phyloP scores from a whole-genome alignment of 2,797 vertebrate species.

The Phalloptychus januarius region DNA sequence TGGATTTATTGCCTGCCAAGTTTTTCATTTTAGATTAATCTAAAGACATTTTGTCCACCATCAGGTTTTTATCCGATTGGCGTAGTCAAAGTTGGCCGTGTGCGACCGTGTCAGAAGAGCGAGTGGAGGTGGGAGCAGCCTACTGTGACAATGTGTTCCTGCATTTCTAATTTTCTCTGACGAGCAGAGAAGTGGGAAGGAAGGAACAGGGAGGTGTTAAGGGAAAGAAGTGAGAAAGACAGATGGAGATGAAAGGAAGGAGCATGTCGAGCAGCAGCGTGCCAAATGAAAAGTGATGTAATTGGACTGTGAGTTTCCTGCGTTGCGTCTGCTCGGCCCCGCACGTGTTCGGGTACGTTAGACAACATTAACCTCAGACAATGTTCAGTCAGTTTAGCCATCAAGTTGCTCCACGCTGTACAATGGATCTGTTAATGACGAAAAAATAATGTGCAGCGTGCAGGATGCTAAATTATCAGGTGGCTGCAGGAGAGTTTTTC shows the following conservation, averaged over 20 bases:
- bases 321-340: conserved; percentile 32
- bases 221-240: conserved; percentile 68
- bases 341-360: conserved; percentile 38
- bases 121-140: conserved; percentile 69
- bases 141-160: conserved; percentile 72
- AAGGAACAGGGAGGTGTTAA: conserved; percentile 64
- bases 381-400: conserved; percentile 53
- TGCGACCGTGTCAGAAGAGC: conserved; percentile 60
- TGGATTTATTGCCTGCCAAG: not conserved
- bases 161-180: conserved; percentile 70
- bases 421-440: conserved; percentile 43
- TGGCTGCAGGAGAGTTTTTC: conserved; percentile 51
- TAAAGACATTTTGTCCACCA: conserved; percentile 1
- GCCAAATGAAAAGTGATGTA: conserved; percentile 49
- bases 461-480: conserved; percentile 42
- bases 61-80: conserved; percentile 7
- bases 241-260: conserved; percentile 57
- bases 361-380: conserved; percentile 59
- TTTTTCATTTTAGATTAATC: conserved; percentile 3
- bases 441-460: conserved; percentile 29
- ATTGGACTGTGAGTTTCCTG: conserved; percentile 59
- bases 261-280: conserved; percentile 32
- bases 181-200: conserved; percentile 54
- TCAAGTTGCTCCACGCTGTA: conserved; percentile 29
- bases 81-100: conserved; percentile 25